Conservation (phyloP, 2,888 invertebrate genomes). For the Acrobasis consociella region DNA sequence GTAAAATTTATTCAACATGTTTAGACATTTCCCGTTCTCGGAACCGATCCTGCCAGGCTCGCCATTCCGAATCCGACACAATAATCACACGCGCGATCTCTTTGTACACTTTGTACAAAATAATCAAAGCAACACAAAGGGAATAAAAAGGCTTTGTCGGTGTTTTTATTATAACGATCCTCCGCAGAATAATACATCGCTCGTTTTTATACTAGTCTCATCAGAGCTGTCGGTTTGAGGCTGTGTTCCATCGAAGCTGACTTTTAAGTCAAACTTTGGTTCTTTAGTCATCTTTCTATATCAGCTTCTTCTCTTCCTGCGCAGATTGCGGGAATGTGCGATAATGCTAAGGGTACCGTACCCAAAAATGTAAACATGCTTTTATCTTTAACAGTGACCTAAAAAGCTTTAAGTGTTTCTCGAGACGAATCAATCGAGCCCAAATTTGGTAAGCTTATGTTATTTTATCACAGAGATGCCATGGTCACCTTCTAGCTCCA, state of each 20-base stretch:
- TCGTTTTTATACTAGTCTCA: background rate
- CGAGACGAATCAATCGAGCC: too few species aligned
- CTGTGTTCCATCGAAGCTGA: background rate
- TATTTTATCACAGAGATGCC: too few species aligned
- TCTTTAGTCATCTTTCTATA: too few species aligned
- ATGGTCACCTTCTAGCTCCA: too few species aligned
- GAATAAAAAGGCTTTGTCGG: conserved; percentile 16
- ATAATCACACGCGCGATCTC: conserved; percentile 13
- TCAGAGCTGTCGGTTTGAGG: background rate
- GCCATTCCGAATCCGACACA: conserved; percentile 4
- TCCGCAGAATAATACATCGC: background rate
- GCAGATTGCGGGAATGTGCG: too few species aligned
- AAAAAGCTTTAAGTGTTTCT: too few species aligned
- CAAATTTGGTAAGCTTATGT: too few species aligned
- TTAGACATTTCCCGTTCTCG: background rate
- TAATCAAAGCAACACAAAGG: conserved; percentile 19
- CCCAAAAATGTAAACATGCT: too few species aligned
- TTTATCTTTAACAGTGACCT: too few species aligned
- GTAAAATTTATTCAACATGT: conserved; percentile 9
- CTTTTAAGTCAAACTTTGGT: too few species aligned
- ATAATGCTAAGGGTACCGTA: too few species aligned
- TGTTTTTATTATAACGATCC: conserved; percentile 12
- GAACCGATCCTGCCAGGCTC: background rate
- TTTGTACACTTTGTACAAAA: conserved; percentile 17
- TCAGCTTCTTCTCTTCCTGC: too few species aligned